Conservation (phyloP, 1,140 invertebrate species). For the Aphidius ervi region DNA sequence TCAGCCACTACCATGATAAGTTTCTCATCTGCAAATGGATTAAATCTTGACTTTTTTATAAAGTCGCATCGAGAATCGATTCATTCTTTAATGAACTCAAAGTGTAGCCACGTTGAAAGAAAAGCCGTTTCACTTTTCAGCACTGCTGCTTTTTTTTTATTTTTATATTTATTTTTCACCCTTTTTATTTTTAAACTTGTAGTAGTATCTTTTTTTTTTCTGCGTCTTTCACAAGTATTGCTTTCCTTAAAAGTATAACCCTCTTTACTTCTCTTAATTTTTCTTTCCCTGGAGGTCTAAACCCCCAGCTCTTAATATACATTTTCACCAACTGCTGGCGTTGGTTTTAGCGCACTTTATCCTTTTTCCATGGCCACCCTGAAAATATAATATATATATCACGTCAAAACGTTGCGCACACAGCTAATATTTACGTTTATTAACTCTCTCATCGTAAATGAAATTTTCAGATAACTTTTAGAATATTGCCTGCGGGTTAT, state of each 20-base stretch:
- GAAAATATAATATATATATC: too few relatives aligned
- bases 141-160: not conserved
- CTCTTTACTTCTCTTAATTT: too few relatives aligned
- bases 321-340: too few relatives aligned
- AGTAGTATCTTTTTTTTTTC: too few relatives aligned
- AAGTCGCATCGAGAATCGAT: conserved; percentile 32
- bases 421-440: conserved; percentile 53
- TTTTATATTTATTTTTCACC: too few relatives aligned
- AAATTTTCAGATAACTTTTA: conserved; percentile 54
- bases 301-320: too few relatives aligned
- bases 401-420: too few relatives aligned
- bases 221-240: too few relatives aligned
- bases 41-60: conserved; percentile 33
- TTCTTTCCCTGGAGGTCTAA: too few relatives aligned
- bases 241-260: too few relatives aligned
- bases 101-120: conserved; percentile 22
- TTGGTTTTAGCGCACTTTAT: too few relatives aligned
- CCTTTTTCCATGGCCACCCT: not conserved
- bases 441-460: conserved; percentile 53
- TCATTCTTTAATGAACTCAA: conserved; percentile 38
- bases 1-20: conserved; percentile 23
- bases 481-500: conserved; percentile 49
- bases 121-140: not conserved
- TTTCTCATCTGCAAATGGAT: conserved; percentile 23
- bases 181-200: too few relatives aligned